Conservation (phyloP, 2,113 vertebrate species). For the Speoplatyrhinus poulsoni region DNA sequence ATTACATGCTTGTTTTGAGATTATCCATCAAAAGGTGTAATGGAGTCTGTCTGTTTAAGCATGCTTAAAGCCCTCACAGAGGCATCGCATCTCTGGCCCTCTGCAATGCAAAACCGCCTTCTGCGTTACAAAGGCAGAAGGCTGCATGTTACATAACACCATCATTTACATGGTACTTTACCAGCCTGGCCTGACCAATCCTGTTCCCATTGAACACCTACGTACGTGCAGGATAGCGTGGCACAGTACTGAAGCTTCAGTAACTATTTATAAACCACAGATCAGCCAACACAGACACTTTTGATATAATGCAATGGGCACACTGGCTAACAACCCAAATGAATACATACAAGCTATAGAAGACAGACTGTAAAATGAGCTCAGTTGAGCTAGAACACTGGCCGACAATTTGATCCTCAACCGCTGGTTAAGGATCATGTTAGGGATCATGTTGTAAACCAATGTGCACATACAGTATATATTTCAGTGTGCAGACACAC, state of each 20-base stretch:
- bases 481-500: too few relatives aligned
- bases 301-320: too few relatives aligned
- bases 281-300: too few relatives aligned
- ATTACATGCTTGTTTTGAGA: constrained; percentile 7
- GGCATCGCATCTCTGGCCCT: background rate
- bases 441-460: too few relatives aligned
- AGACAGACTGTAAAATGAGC: too few relatives aligned
- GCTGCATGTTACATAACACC: background rate
- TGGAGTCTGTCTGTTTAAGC: constrained; percentile 9
- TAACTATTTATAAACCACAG: background rate
- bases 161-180: constrained; percentile 2
- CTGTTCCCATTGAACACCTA: constrained; percentile 16
- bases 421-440: too few relatives aligned
- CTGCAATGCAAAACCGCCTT: constrained; percentile 9
- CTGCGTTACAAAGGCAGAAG: constrained; percentile 7
- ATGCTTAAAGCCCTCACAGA: constrained; percentile 11
- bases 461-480: too few relatives aligned
- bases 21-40: constrained; percentile 8
- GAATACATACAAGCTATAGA: too few relatives aligned
- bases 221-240: background rate
- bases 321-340: too few relatives aligned
- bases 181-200: background rate
- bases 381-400: too few relatives aligned
- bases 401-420: too few relatives aligned
- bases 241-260: constrained; percentile 4